Evolutionary conservation across 1,140 invertebrate species (phyloP), one percentile per base, ranked within the genome.

Genomic region (Chrysoperla carnea): DNA sequence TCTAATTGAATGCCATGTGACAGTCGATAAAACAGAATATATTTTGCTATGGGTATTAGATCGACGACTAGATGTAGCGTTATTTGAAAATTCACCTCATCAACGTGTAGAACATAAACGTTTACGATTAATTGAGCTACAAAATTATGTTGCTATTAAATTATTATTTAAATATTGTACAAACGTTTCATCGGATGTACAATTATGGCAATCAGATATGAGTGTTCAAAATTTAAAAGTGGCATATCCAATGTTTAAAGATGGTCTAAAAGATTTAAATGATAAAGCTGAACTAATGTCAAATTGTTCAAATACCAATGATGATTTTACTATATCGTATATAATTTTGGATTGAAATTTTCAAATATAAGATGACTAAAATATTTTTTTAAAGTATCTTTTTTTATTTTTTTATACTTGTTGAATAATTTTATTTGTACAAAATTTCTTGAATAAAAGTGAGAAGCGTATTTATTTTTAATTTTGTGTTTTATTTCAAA

Each of bases 291-390:
- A 61, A 45, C 60, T 66, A 46, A 63, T 71, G 44, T 68, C 68
- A 28, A 56, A 61, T 44, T 53, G 59, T 28, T 71, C 66, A 50
- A 56, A 64, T 8, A 61, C 58, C 40, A 59, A 62, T 8, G 70
- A 70, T 49, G 66, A 61, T 44, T 70, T 64, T 53, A 62, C 55
- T 55, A 57, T 72, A 49, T 69, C 66, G 47, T 72, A 69, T 60
- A 58, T 70, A 40, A 66, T 50, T 17, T 36, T 58, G 41, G 53
- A 50, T 3, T 37, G 17, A 23, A 23, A 2, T 23, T 23, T 23
- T 23, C 5, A 23, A 23, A 23, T 23, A 23, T 5, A 3, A 5
- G 17, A 23, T 23, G 5, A 23, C 17, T n/a, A n/a, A n/a, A n/a
- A 23, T 23, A 23, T 23, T 23, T 23, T 23, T 23, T 23, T 23